Evolutionary conservation across 2,888 invertebrate species (phyloP).

Genomic region (Orchestes rusci): DNA sequence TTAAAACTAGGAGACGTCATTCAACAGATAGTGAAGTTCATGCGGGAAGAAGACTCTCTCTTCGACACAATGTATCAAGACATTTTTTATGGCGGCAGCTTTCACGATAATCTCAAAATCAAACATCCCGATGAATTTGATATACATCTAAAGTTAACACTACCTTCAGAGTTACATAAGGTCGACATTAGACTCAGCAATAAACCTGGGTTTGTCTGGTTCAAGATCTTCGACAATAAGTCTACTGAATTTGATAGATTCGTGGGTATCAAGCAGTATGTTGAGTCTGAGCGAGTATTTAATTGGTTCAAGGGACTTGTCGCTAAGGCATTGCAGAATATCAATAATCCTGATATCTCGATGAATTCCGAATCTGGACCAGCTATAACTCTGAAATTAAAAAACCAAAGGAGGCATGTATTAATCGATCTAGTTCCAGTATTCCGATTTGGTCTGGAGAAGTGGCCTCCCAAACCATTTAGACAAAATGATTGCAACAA

Average conservation of each 20-base stretch:
- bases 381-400: constrained; percentile 10
- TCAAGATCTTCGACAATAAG: constrained; percentile 7
- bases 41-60: constrained; percentile 7
- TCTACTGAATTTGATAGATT: constrained; percentile 5
- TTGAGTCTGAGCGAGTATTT: constrained; percentile 12
- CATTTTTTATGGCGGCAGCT: constrained; percentile 50
- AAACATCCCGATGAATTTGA: constrained; percentile 54
- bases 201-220: constrained; percentile 44
- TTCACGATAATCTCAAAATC: constrained; percentile 51
- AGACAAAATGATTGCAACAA: background rate
- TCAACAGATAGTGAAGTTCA: no score
- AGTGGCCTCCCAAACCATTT: constrained; percentile 13
- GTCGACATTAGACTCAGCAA: constrained; percentile 32
- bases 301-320: constrained; percentile 14
- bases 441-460: constrained; percentile 14
- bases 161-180: constrained; percentile 38
- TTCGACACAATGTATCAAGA: constrained; percentile 27
- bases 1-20: no score
- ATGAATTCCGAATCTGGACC: constrained; percentile 12
- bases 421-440: constrained; percentile 14
- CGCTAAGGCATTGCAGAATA: constrained; percentile 3
- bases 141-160: constrained; percentile 49
- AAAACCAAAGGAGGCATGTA: constrained; percentile 1
- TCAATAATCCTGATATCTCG: background rate
- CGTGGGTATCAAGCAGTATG: constrained; percentile 14